A percentile compares a stretch with the other conserved stretches of the same genome.
phyloP scores from a whole-genome alignment of 2,113 vertebrate genomes.

The Sphyrna mokarran region DNA sequence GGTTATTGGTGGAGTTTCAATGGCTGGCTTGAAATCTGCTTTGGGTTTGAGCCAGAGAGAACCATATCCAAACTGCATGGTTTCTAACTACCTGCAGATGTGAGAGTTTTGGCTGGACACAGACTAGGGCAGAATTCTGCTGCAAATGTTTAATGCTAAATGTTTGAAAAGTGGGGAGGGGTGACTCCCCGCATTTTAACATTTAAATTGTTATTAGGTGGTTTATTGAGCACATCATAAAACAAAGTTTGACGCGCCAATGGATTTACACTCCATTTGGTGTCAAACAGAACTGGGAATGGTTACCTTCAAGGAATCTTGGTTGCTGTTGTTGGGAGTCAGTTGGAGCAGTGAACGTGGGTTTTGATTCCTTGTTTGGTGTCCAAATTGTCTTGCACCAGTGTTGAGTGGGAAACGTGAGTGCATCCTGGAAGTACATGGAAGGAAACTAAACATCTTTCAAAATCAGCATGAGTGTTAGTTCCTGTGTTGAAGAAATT shows the following conservation, averaged over 20 bases:
- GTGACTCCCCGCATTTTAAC: not conserved
- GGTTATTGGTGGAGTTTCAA: not conserved
- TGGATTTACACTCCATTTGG: not conserved
- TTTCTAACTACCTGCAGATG: not conserved
- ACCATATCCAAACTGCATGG: not conserved
- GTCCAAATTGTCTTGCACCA: not conserved
- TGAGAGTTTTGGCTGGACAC: not conserved
- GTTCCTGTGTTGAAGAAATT: no score
- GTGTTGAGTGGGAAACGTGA: not conserved
- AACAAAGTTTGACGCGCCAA: not conserved
- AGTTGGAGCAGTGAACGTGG: not conserved
- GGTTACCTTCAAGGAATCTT: no score
- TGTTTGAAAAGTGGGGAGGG: not conserved
- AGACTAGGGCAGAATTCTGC: not conserved
- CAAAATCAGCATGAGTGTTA: not conserved
- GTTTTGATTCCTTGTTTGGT: not conserved
- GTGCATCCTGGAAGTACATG: not conserved
- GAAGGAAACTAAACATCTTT: not conserved
- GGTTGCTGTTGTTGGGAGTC: not conserved
- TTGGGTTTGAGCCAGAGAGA: not conserved
- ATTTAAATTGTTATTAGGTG: not conserved
- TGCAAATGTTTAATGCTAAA: not conserved
- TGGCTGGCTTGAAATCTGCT: not conserved
- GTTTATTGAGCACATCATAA: not conserved
- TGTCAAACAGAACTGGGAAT: not conserved